Percentiles rank a stretch among this genome's conserved stretches.
Conservation (phyloP, 2,888 invertebrate genomes). For the Crepidodera aurea region DNA sequence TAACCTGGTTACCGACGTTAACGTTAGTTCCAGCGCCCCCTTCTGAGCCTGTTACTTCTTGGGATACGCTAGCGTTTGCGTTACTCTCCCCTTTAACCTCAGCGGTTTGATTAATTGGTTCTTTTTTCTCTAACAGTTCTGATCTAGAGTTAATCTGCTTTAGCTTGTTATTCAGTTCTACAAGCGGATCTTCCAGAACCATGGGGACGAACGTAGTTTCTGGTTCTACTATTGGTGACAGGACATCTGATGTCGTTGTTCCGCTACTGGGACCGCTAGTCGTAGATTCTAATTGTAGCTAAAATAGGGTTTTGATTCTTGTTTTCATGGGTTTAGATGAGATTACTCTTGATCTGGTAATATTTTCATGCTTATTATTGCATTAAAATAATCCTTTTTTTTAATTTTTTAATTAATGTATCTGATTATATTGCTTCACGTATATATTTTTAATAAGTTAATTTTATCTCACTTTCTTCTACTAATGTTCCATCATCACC, state of each 20-base stretch:
- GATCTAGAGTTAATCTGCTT: slow-evolving; percentile 67
- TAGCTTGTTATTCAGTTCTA: slow-evolving; percentile 69
- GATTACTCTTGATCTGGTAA: slow-evolving; percentile 11
- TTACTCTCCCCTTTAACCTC: slow-evolving; percentile 26
- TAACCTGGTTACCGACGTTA: slow-evolving; percentile 36
- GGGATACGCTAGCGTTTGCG: slow-evolving; percentile 14
- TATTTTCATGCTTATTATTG: no score
- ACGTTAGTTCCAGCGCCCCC: slow-evolving; percentile 21
- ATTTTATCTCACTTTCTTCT: no score
- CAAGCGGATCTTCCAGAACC: slow-evolving; percentile 59
- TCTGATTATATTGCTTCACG: no score
- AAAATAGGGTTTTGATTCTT: slow-evolving; percentile 31
- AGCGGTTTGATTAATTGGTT: slow-evolving; percentile 14
- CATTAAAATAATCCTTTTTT: no score
- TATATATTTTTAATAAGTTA: no score
- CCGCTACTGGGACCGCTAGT: slow-evolving; percentile 54
- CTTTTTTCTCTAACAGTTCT: slow-evolving; percentile 44
- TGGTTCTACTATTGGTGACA: slow-evolving; percentile 56
- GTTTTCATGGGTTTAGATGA: not conserved
- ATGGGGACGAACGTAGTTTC: slow-evolving; percentile 37
- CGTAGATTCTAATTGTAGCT: slow-evolving; percentile 45
- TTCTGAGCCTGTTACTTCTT: slow-evolving; percentile 25
- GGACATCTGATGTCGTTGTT: slow-evolving; percentile 54
- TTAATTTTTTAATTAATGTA: no score
- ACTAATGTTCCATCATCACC: no score